Conservation (phyloP, 2,888 invertebrate species). For the Oligia fasciuncula region DNA sequence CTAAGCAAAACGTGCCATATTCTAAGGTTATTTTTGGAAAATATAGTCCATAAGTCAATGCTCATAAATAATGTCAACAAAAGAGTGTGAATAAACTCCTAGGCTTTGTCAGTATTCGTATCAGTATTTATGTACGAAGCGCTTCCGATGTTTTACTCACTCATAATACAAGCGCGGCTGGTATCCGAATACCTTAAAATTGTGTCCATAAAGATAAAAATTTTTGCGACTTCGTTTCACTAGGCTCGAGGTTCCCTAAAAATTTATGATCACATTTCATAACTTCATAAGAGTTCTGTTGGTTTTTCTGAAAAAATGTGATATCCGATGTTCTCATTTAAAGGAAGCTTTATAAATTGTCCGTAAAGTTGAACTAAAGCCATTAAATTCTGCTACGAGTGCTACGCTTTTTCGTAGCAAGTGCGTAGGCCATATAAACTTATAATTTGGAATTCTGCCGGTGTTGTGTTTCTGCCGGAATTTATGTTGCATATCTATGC, state of each 20-base stretch:
- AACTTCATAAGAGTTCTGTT: slow-evolving; percentile 76
- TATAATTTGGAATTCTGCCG: slow-evolving; percentile 18
- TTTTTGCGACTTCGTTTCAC: slow-evolving; percentile 78
- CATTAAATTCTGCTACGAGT: slow-evolving; percentile 46
- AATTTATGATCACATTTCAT: slow-evolving; percentile 82
- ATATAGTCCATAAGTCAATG: slow-evolving; percentile 31
- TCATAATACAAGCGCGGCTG: slow-evolving; percentile 68
- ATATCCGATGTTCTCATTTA: slow-evolving; percentile 70
- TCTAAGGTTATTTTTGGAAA: slow-evolving; percentile 1
- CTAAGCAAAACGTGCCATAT: neutral
- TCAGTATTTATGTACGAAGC: slow-evolving; percentile 62
- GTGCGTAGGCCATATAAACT: slow-evolving; percentile 45
- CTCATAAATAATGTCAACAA: slow-evolving; percentile 54
- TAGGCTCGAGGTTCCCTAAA: slow-evolving; percentile 75
- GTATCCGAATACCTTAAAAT: slow-evolving; percentile 80
- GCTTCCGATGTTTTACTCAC: slow-evolving; percentile 68
- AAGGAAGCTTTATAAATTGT: slow-evolving; percentile 67
- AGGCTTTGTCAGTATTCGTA: slow-evolving; percentile 54
- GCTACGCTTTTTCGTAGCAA: slow-evolving; percentile 58
- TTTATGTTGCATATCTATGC: slow-evolving; percentile 28
- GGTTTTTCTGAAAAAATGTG: slow-evolving; percentile 70
- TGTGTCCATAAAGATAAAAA: slow-evolving; percentile 82
- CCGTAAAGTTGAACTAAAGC: slow-evolving; percentile 46
- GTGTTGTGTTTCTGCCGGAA: neutral
- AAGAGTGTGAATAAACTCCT: slow-evolving; percentile 50